These are phyloP conservation scores for Stichopus horrens DNA, from an alignment of 53 echinoderm and acorn worm genomes.

Conservation along the genomic window DNA sequence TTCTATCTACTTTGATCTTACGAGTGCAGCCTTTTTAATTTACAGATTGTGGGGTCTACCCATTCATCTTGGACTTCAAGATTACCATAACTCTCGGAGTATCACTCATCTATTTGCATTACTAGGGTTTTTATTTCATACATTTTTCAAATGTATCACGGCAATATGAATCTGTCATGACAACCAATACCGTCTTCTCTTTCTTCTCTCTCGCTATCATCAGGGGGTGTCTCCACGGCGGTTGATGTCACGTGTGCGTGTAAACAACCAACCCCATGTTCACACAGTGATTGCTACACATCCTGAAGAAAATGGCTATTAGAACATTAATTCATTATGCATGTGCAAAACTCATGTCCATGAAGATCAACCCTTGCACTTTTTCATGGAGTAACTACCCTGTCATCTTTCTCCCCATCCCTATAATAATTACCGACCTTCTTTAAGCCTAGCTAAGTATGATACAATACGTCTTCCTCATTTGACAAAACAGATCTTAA, in stretches of 20 bases:
- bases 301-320: background rate
- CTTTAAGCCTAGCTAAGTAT: constrained; percentile 39
- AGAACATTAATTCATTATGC: background rate
- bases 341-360: background rate
- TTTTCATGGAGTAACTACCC: constrained; percentile 23
- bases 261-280: background rate
- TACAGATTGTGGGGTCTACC: too few relatives aligned
- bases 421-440: constrained; percentile 9
- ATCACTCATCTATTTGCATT: too few relatives aligned
- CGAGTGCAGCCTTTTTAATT: too few relatives aligned
- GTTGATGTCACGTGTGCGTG: background rate
- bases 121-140: too few relatives aligned
- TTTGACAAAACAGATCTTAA: constrained; percentile 34
- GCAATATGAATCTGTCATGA: too few relatives aligned
- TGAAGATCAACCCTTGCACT: background rate
- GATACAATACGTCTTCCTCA: constrained; percentile 32
- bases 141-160: too few relatives aligned
- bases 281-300: too few relatives aligned
- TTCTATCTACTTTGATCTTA: too few relatives aligned
- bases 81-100: too few relatives aligned
- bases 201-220: background rate
- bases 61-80: too few relatives aligned
- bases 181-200: background rate
- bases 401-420: background rate
- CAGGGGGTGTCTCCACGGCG: background rate